Evolutionary conservation across 1,140 invertebrate genomes (phyloP), one percentile per base, ranked within the genome.

Genomic region (Scaptomyza hsui): DNA sequence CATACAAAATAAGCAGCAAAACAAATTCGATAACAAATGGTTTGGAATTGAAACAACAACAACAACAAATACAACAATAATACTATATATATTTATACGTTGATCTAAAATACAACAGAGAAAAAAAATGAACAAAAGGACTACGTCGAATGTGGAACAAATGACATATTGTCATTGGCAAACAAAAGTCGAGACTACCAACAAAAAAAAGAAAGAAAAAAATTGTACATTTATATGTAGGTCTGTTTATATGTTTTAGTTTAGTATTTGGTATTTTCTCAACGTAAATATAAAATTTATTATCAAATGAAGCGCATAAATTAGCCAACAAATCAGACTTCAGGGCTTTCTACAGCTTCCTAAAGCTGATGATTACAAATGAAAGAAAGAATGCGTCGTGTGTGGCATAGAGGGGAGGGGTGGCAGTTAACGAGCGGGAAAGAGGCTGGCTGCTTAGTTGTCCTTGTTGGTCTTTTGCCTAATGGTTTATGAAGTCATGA

Each of bases 261-360:
- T 37, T 21, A 29, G 37, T 72, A 16, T 9, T 21, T 39, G 39
- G 15, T 26, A 48, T 55, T 71, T 44, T 15, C 59, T 53, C 52
- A 88, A 89, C 83, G 78, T 83, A 78, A 82, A 88, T 88, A 82
- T 78, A 88, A 89, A 88, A 88, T 88, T 88, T 88, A 88, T 88
- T 88, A 88, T 88, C 82, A 64, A 71, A 62, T 62, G 72, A 55
- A 78, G 48, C 68, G 72, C 75, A 88, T 88, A 88, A 88, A 88
- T 88, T 88, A 88, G 68, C 59, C 63, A 72, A 74, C 57, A 74
- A 81, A 77, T 85, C 81, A 85, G 78, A 64, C 32, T 4, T 21
- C 4, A 2, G 4, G 26, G 35, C 52, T 24, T 18, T 13, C 12
- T 39, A 12, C 18, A 57, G 24, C 56, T 68, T 68, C 32, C 48